Conservation (phyloP, 1,140 invertebrate species). For the Apocrypta bakeri region DNA sequence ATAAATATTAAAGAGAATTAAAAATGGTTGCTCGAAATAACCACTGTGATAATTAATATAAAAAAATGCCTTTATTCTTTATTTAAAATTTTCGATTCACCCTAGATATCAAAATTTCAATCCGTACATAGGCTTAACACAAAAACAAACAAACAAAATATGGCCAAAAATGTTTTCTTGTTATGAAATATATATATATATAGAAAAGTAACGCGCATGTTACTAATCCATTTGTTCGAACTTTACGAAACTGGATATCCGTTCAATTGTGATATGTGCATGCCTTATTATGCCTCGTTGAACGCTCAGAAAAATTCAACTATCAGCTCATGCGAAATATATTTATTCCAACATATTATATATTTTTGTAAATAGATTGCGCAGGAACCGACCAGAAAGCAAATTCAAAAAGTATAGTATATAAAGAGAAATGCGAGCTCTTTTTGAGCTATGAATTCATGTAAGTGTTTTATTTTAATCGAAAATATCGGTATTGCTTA, state of each 20-base stretch:
- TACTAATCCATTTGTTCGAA: background rate
- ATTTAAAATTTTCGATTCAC: background rate
- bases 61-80: constrained; percentile 20
- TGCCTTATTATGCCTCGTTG: constrained; percentile 52
- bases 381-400: background rate
- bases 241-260: constrained; percentile 10
- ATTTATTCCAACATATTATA: constrained; percentile 55
- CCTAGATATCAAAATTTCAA: constrained; percentile 29
- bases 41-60: constrained; percentile 38
- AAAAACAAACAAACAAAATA: constrained; percentile 4
- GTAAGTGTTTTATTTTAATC: constrained; percentile 39
- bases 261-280: constrained; percentile 49
- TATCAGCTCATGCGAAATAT: constrained; percentile 46
- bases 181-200: constrained; percentile 10
- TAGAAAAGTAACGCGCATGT: constrained; percentile 9
- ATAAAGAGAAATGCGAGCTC: constrained; percentile 1
- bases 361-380: constrained; percentile 57
- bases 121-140: background rate
- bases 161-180: constrained; percentile 22
- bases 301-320: constrained; percentile 36
- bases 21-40: constrained; percentile 10
- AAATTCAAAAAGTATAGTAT: background rate
- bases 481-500: background rate
- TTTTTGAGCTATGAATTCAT: constrained; percentile 32
- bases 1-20: constrained; percentile 12